Base-by-base conservation (phyloP, 2,888 invertebrate species). In the Xanthorhoe spadicearia region DNA sequence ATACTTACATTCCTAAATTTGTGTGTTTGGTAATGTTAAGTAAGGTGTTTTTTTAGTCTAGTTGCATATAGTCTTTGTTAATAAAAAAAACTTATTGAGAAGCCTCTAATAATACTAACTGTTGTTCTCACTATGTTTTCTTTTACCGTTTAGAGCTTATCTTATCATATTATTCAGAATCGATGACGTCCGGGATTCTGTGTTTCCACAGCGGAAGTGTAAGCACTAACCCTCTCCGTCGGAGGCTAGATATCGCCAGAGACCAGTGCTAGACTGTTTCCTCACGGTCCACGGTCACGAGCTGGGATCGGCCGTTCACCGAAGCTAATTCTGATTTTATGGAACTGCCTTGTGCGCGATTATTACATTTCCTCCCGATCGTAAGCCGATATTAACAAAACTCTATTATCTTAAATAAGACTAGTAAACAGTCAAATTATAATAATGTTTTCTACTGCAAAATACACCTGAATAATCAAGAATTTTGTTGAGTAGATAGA, bases 231-330 rank as follows among this genome's bases (percentile, higher is more conserved):
- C 8, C 15, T 48, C 17, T 48, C 48, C 15, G 15, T 48, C 48
- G 15, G 6, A 15, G 13, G 48, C 38, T 48, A 5, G 19, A 58
- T 59, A 38, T 5, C 19, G 51, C 38, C 19, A 50, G 19, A 8
- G 38, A 38, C 59, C 50, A n/a, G 23, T 59, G 59, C 51, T 49
- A 32, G 17, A 56, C 57, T 53, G 68, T 66, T 71, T 68, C 69
- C 72, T 71, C 67, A 72, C 76, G 74, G 75, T 80, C 77, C 83
- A 84, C 81, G 87, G 86, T 86, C 87, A 86, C 85, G 86, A 83
- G 73, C 76, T 72, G 71, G 61, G 80, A 79, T 79, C 81, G 87
- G 84, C 81, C 86, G 76, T 87, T 88, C 87, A 88, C 88, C 88
- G 85, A 79, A 79, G 74, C 83, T 74, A 82, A 85, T 82, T 74